Conservation (phyloP, 2,888 invertebrate species). For the Eupithecia pulchellata region DNA sequence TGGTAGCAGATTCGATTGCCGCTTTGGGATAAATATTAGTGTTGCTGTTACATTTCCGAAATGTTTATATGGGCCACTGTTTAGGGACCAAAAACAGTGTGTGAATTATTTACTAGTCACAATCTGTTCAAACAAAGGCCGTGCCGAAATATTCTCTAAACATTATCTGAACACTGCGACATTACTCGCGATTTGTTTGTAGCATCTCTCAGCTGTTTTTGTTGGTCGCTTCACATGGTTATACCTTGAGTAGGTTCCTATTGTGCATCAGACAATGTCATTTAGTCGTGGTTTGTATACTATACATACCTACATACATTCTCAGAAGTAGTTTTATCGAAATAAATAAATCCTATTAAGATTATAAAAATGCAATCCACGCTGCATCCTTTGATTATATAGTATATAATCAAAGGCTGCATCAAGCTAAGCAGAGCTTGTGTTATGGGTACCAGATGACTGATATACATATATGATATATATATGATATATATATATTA, state of each 20-base stretch:
- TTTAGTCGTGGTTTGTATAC: constrained; percentile 36
- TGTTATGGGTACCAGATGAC: no score
- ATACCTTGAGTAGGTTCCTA: constrained; percentile 42
- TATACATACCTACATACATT: constrained; percentile 17
- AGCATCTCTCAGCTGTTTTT: constrained; percentile 33
- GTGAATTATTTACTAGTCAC: background rate
- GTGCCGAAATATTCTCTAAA: background rate
- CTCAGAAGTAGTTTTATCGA: constrained; percentile 11
- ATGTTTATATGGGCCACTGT: background rate
- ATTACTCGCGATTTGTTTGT: constrained; percentile 9
- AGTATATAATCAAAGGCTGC: no score
- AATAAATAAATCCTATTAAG: no score
- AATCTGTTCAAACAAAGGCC: background rate
- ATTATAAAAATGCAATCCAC: no score
- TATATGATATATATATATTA: no score
- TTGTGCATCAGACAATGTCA: constrained; percentile 33
- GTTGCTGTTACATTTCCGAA: no score
- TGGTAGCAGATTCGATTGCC: no score
- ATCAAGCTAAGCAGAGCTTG: no score
- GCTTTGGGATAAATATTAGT: no score
- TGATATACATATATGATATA: no score
- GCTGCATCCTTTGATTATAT: no score
- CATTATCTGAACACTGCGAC: constrained; percentile 15
- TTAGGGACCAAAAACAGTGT: background rate
- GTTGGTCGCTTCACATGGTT: constrained; percentile 49